Percentiles rank a stretch among this genome's conserved stretches.
Evolutionary conservation across 1,140 invertebrate genomes (phyloP).

Genomic region (Drosophila yakuba): DNA sequence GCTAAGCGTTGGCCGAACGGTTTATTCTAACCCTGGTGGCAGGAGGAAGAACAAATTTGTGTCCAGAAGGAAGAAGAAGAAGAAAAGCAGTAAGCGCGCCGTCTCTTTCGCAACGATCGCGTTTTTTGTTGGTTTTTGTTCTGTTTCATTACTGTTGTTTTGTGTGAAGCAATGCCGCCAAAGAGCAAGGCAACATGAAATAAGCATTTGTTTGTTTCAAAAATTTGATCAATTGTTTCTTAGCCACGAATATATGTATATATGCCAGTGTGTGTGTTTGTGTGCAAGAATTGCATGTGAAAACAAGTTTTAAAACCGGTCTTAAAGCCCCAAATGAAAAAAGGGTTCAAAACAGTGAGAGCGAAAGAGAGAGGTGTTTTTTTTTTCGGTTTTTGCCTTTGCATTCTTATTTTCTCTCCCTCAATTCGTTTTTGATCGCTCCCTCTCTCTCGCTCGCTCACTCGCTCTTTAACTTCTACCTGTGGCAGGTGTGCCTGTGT

Average conservation of each 20-base stretch:
- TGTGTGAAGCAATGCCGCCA: constrained; percentile 23
- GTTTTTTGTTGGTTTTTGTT: constrained; percentile 54
- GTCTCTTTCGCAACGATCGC: constrained; percentile 33
- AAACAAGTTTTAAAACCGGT: constrained; percentile 74
- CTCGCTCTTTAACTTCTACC: constrained; percentile 40
- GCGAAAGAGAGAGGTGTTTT: constrained; percentile 24
- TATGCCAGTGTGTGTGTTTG: constrained; percentile 9
- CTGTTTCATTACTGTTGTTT: constrained; percentile 34
- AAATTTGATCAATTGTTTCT: constrained; percentile 20
- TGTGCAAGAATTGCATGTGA: constrained; percentile 66
- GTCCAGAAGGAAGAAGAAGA: constrained; percentile 1
- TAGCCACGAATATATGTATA: constrained; percentile 15
- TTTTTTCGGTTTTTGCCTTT: background rate
- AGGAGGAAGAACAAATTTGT: background rate
- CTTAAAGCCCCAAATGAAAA: constrained; percentile 58
- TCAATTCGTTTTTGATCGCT: constrained; percentile 3
- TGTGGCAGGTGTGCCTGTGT: constrained; percentile 69
- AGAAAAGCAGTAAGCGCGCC: constrained; percentile 28
- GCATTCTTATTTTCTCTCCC: constrained; percentile 7
- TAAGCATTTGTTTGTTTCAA: constrained; percentile 26
- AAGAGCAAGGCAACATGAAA: constrained; percentile 20
- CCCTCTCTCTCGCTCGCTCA: background rate
- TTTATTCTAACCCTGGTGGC: constrained; percentile 14
- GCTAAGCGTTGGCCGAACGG: constrained; percentile 11
- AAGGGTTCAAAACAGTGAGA: constrained; percentile 51